A percentile compares a stretch with the other conserved stretches of the same genome.
phyloP scores from a whole-genome alignment of 2,113 vertebrate species.

The Eulemur macaco region DNA sequence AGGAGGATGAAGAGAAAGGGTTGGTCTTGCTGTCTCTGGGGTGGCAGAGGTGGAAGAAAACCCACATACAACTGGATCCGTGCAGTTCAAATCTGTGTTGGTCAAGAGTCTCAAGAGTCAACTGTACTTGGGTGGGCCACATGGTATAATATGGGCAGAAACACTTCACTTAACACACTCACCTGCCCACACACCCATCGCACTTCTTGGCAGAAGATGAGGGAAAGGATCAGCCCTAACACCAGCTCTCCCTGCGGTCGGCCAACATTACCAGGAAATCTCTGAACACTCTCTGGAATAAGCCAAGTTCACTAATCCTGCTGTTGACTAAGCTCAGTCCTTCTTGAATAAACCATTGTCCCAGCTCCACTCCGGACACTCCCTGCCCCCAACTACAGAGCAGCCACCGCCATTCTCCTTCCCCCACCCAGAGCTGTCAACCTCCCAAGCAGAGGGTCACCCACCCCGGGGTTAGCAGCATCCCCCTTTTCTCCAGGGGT shows the following conservation, averaged over 20 bases:
- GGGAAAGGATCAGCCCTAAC: not conserved
- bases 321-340: not conserved
- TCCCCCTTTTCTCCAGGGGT: not conserved
- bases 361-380: not conserved
- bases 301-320: not conserved
- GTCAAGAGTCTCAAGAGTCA: too few relatives aligned
- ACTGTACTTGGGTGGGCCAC: not conserved
- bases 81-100: too few relatives aligned
- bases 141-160: not conserved
- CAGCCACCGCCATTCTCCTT: not conserved
- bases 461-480: not conserved
- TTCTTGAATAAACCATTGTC: not conserved
- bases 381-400: too few relatives aligned
- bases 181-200: not conserved
- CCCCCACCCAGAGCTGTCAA: accelerated
- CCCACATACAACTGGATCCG: too few relatives aligned
- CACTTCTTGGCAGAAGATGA: not conserved
- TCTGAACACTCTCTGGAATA: not conserved
- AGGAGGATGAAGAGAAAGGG: too few relatives aligned
- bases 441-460: not conserved
- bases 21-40: too few relatives aligned
- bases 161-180: not conserved
- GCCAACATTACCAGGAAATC: not conserved
- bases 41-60: too few relatives aligned
- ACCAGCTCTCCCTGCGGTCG: not conserved